These are phyloP conservation scores for Peromyscus leucopus DNA, from an alignment of 2,113 vertebrate genomes.

Conservation along the genomic window DNA sequence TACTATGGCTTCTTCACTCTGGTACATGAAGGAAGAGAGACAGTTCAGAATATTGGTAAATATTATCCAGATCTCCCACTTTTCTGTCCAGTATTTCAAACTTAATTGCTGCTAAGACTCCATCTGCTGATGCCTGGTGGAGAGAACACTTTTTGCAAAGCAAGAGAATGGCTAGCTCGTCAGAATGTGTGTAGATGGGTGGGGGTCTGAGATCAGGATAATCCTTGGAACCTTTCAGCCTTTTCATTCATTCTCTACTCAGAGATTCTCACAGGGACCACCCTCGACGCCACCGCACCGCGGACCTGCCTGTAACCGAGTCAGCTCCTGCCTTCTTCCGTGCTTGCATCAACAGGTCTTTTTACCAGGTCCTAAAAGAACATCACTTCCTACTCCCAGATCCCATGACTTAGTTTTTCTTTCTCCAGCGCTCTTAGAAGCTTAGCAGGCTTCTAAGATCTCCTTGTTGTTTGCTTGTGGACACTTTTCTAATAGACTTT, in stretches of 20 bases:
- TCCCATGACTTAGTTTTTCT: not conserved
- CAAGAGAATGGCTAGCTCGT: not conserved
- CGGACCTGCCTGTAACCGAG: not conserved
- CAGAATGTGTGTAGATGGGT: not conserved
- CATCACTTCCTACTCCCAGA: not conserved
- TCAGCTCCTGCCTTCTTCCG: not conserved
- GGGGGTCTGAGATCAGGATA: not conserved
- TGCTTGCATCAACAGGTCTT: not conserved
- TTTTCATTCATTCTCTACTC: not conserved
- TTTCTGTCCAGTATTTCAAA: not conserved
- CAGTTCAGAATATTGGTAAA: not conserved
- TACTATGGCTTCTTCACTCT: not conserved
- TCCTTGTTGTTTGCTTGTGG: not conserved
- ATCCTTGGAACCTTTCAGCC: not conserved
- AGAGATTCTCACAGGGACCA: not conserved
- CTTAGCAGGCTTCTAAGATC: not conserved
- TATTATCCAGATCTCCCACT: not conserved
- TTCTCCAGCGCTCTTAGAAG: not conserved
- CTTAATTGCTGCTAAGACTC: not conserved
- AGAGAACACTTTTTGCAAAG: not conserved
- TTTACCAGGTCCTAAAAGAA: conserved; percentile 13
- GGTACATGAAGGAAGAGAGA: not conserved
- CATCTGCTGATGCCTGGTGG: not conserved
- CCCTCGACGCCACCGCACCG: not conserved
- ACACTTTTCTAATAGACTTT: not conserved